A percentile compares a stretch with the other conserved stretches of the same genome.
phyloP scores from a whole-genome alignment of 2,113 vertebrate species.

The Mohoua ochrocephala region DNA sequence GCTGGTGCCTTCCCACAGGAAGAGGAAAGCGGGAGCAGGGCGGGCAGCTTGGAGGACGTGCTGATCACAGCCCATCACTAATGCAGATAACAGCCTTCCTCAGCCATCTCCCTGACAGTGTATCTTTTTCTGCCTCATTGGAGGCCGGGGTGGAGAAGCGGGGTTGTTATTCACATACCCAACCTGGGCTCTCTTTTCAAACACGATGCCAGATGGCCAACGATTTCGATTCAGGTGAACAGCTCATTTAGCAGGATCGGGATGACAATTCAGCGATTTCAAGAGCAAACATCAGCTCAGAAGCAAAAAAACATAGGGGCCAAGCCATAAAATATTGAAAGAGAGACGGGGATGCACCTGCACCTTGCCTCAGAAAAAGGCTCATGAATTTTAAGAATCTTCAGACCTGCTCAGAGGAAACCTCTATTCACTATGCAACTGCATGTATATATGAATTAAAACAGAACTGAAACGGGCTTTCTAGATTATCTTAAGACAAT shows the following conservation, averaged over 20 bases:
- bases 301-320: background rate
- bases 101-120: background rate
- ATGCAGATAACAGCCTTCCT: constrained; percentile 16
- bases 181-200: background rate
- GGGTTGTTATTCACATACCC: background rate
- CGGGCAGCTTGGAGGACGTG: background rate
- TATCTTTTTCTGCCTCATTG: constrained; percentile 54
- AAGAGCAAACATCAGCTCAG: constrained; percentile 27
- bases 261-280: background rate
- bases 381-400: constrained; percentile 40
- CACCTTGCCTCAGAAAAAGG: background rate
- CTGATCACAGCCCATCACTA: constrained; percentile 17
- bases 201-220: constrained; percentile 43
- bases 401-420: background rate
- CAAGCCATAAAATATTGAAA: constrained; percentile 28
- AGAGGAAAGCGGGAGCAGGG: background rate
- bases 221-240: constrained; percentile 34
- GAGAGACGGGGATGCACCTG: background rate
- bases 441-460: background rate
- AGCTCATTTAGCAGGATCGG: constrained; percentile 29
- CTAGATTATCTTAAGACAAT: background rate
- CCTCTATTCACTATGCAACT: background rate
- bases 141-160: rapidly evolving
- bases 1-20: background rate
- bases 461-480: background rate